These are phyloP conservation scores for Ochotona curzoniae DNA, from an alignment of 2,113 vertebrate species.

Conservation along the genomic window DNA sequence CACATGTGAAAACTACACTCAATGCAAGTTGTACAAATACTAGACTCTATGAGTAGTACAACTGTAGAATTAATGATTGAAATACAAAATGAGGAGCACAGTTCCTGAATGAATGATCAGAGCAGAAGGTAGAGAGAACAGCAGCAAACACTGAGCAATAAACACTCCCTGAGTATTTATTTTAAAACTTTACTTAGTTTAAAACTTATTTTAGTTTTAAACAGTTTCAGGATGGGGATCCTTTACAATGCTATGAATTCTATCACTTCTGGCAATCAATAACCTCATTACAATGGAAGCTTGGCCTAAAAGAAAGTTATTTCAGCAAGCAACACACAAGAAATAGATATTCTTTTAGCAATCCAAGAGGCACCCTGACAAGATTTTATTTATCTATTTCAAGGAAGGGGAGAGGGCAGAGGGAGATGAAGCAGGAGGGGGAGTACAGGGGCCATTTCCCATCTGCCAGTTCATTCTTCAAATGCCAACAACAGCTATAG, in stretches of 20 bases:
- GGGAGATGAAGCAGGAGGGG: too few relatives aligned
- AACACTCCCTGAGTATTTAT: neutral
- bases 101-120: neutral
- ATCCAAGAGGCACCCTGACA: neutral
- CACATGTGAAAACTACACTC: neutral
- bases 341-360: neutral
- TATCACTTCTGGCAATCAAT: neutral
- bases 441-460: too few relatives aligned
- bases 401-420: too few relatives aligned
- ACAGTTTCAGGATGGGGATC: neutral
- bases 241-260: neutral
- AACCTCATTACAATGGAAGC: neutral
- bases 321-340: neutral
- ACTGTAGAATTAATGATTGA: neutral
- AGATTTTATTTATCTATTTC: too few relatives aligned
- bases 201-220: too few relatives aligned
- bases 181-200: too few relatives aligned
- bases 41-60: neutral
- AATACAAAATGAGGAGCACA: neutral
- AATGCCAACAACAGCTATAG: too few relatives aligned
- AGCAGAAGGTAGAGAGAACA: neutral
- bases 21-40: neutral
- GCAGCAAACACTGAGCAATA: neutral
- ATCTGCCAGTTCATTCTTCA: too few relatives aligned
- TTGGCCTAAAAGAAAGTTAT: neutral